Conservation (phyloP, 2,797 vertebrate species). For the Antennarius maculatus region DNA sequence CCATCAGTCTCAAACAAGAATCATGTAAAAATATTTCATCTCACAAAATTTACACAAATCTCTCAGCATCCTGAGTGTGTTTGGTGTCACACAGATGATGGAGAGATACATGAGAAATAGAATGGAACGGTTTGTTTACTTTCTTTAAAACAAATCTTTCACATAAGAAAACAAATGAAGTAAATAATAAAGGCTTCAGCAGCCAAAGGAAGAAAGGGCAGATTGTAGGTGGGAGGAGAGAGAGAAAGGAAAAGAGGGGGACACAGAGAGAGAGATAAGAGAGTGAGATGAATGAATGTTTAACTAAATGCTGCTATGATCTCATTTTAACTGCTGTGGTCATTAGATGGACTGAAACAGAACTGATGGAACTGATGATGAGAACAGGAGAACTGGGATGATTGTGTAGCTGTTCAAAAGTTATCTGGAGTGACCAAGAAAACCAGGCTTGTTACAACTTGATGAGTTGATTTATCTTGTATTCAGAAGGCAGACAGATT, state of each 20-base stretch:
- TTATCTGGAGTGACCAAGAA: too few relatives aligned
- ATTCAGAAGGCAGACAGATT: too few relatives aligned
- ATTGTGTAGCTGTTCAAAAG: too few relatives aligned
- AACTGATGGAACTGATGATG: background rate
- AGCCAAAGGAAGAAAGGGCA: slow-evolving; percentile 19
- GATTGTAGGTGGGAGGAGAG: slow-evolving; percentile 51
- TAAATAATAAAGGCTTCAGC: background rate
- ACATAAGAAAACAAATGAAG: too few relatives aligned
- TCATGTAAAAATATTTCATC: background rate
- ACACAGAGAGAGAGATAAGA: slow-evolving; percentile 3
- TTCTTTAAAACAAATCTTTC: background rate
- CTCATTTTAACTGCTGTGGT: background rate
- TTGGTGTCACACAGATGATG: background rate
- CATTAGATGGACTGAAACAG: background rate
- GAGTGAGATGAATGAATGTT: slow-evolving; percentile 23
- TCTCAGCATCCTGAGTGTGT: background rate
- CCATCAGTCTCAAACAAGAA: background rate
- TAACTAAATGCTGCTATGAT: slow-evolving; percentile 7
- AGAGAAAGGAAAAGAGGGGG: slow-evolving; percentile 1
- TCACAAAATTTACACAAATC: background rate
- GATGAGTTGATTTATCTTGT: too few relatives aligned
- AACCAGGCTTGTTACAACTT: too few relatives aligned
- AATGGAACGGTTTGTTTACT: background rate
- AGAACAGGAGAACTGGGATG: too few relatives aligned
- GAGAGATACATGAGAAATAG: background rate